Conservation (phyloP, 2,888 invertebrate genomes). For the Sycophila texana region DNA sequence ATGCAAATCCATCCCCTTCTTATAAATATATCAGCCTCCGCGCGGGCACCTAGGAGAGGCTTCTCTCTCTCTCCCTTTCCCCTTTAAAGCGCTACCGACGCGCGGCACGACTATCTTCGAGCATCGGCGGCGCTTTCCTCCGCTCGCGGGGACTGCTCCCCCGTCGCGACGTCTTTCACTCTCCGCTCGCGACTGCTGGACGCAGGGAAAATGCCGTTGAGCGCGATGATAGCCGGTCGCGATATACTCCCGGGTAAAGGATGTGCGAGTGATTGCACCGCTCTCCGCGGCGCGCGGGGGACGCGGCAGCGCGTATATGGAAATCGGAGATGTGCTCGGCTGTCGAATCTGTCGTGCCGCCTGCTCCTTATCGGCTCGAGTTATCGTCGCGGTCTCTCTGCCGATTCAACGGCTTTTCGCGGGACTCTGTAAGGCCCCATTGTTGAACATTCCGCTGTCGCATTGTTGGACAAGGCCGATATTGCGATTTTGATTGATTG, state of each 20-base stretch:
- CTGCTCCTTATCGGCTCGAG: slow-evolving; percentile 22
- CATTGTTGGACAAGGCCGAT: slow-evolving; percentile 1
- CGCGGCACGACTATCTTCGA: not conserved
- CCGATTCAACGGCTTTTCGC: slow-evolving; percentile 1
- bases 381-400: slow-evolving; percentile 17
- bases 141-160: slow-evolving; percentile 38
- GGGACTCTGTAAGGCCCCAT: not conserved
- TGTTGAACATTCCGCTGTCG: not conserved
- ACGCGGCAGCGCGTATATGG: slow-evolving; percentile 11
- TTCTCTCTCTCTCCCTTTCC: not conserved
- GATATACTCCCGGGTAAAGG: not conserved
- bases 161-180: not conserved
- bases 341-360: slow-evolving; percentile 28
- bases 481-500: not conserved
- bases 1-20: slow-evolving; percentile 74
- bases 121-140: not conserved
- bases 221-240: not conserved
- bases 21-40: slow-evolving; percentile 75
- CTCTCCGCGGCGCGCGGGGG: slow-evolving; percentile 3
- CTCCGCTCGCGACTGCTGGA: not conserved
- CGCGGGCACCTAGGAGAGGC: slow-evolving; percentile 45
- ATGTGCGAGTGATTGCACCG: slow-evolving; percentile 12
- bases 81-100: slow-evolving; percentile 6
- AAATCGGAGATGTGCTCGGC: slow-evolving; percentile 32
- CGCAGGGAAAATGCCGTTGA: not conserved